Evolutionary conservation across 2,888 invertebrate genomes (phyloP), one percentile per base, ranked within the genome.

Genomic region (Agapetus fuscipes): DNA sequence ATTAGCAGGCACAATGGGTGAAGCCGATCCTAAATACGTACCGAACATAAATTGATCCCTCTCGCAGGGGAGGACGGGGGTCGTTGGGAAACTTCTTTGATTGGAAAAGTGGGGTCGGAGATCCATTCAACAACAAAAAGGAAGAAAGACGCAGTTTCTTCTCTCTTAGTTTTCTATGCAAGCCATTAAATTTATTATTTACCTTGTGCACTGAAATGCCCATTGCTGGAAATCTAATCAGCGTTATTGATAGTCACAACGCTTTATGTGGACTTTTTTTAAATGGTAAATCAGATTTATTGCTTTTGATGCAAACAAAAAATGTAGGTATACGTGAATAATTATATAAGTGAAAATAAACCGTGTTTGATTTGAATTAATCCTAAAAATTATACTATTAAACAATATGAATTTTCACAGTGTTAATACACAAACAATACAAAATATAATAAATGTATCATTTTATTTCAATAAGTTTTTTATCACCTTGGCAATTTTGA

Each of bases 71-170:
- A 37, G 37, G 20, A 31, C 16, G 32, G 38, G 12, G 30, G 42
- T 31, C 39, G 28, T 36, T 26, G 28, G 30, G 34, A 41, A 48
- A 45, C 39, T 48, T 45, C 45, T 48, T 45, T 48, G 47, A 48
- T 48, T 48, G 47, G 47, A 48, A 48, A 48, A 48, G 42, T 43
- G 42, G 47, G 45, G 47, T 40, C 40, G 35, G 33, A 24, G 39
- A 35, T 44, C 42, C 42, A 44, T 47, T 47, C 44, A n/a, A 41
- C 42, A 46, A 41, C 30, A 39, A 40, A 40, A 40, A 34, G 39
- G 34, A 32, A 33, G 37, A 45, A 39, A 38, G 41, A 24, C 39
- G 37, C 29, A n/a, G n/a, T n/a, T n/a, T 20, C 20, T 20, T 20
- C 20, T 9, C 39, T 32, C 39, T 36, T 16, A 29, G 33, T 30